A percentile compares a stretch with the other conserved stretches of the same genome.
These are phyloP conservation scores for Bombus impatiens DNA, from an alignment of 1,140 invertebrate genomes.

Conservation along the genomic window DNA sequence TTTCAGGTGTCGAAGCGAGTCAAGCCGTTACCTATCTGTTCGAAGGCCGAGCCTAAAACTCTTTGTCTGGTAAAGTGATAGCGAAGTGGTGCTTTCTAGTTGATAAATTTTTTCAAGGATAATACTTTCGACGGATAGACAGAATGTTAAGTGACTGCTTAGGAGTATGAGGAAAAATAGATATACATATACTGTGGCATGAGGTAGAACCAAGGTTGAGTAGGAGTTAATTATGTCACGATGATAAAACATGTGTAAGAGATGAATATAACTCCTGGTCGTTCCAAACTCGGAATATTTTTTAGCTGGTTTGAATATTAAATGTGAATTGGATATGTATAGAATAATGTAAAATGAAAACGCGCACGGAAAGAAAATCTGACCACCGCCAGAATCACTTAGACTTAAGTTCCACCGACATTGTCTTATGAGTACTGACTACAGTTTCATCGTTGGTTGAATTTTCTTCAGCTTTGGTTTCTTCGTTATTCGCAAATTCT, in stretches of 20 bases:
- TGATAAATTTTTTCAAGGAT: background rate
- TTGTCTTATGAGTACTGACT: no score
- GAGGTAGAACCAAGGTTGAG: background rate
- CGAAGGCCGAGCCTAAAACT: constrained; percentile 13
- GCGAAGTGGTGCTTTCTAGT: background rate
- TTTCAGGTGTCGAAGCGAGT: constrained; percentile 28
- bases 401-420: no score
- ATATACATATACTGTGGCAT: background rate
- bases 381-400: no score
- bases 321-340: no score
- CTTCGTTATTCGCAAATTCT: no score
- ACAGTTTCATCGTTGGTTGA: no score
- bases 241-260: background rate
- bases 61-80: background rate
- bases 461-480: no score
- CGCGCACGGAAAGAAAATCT: no score
- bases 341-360: no score
- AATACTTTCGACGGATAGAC: background rate
- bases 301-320: background rate
- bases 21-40: constrained; percentile 39
- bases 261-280: background rate
- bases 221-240: background rate
- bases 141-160: background rate
- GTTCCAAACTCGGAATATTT: background rate
- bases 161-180: no score